These are phyloP conservation scores for rabbit (Oryctolagus cuniculus) DNA, from an alignment of 2,113 vertebrate genomes.

Conservation along the genomic window mOryCun1.1 NC_091442.1:117071501-117072000, in stretches of 20 bases:
- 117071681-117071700: background rate
- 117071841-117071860: background rate
- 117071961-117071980: background rate
- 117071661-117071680: background rate
- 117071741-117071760: background rate
- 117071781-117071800: too few species aligned
- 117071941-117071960: background rate
- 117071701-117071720: background rate
- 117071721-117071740: background rate
- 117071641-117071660: background rate
- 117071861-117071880: background rate
- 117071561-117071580: too few species aligned
- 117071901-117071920: background rate
- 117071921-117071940: background rate
- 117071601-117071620: background rate
- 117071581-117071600: too few species aligned
- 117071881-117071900: background rate
- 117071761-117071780: too few species aligned
- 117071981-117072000: background rate
- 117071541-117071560: too few species aligned
- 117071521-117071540: too few species aligned
- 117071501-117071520: too few species aligned
- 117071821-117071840: too few species aligned
- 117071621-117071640: background rate
- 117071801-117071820: too few species aligned